Evolutionary conservation across 2,888 invertebrate genomes (phyloP).

Genomic region (Folsomia manolachei): DNA sequence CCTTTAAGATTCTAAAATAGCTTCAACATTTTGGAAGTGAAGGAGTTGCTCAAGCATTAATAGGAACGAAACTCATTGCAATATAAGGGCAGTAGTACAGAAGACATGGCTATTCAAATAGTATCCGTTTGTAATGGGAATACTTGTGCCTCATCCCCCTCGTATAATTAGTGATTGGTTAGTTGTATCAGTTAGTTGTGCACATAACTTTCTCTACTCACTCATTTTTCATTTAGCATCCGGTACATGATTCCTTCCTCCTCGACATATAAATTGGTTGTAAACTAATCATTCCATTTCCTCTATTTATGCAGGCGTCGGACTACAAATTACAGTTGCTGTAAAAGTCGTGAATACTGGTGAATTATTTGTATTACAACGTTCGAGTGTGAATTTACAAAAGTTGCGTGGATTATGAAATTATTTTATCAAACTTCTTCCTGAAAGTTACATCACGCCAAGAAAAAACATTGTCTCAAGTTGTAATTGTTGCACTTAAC

Average conservation of each 20-base stretch:
- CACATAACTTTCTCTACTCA: slow-evolving; percentile 19
- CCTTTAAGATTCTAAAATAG: background rate
- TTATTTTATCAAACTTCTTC: background rate
- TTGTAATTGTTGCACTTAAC: background rate
- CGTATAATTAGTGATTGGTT: background rate
- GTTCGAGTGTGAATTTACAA: no score
- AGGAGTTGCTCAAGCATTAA: no score
- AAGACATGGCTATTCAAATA: background rate
- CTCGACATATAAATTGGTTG: slow-evolving; percentile 14
- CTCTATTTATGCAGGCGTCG: background rate
- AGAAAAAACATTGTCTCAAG: background rate
- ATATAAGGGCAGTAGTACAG: background rate
- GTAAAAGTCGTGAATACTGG: background rate
- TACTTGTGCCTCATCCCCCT: background rate
- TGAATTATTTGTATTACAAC: background rate
- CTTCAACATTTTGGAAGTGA: background rate
- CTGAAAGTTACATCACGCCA: background rate
- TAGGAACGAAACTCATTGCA: background rate
- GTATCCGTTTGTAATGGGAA: background rate
- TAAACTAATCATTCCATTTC: slow-evolving; percentile 2
- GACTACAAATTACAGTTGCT: background rate
- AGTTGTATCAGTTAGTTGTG: background rate
- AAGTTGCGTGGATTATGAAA: slow-evolving; percentile 5
- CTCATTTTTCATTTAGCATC: slow-evolving; percentile 10
- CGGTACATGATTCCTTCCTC: slow-evolving; percentile 19